phyloP scores from a whole-genome alignment of 2,888 invertebrate genomes.

The Protodeltote pygarga region DNA sequence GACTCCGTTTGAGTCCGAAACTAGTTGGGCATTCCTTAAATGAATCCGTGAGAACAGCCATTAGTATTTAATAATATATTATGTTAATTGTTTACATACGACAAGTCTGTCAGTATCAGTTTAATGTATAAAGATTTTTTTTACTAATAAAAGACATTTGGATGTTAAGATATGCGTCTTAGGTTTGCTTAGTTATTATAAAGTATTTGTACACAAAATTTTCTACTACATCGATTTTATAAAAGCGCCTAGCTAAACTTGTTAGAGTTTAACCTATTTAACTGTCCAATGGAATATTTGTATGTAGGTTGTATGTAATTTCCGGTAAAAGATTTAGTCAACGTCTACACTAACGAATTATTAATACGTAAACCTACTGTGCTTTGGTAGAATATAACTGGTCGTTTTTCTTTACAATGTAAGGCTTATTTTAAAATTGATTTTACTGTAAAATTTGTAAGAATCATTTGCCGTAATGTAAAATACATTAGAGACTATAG shows the following conservation, averaged over 20 bases:
- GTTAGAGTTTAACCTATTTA: conserved; percentile 46
- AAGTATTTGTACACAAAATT: conserved; percentile 49
- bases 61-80: too few relatives aligned
- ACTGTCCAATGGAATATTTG: conserved; percentile 54
- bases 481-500: conserved; percentile 44
- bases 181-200: conserved; percentile 29
- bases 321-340: conserved; percentile 35
- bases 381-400: conserved; percentile 55
- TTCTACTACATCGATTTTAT: conserved; percentile 61
- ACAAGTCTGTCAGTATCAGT: conserved; percentile 19
- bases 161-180: conserved; percentile 20
- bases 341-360: conserved; percentile 35
- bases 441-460: conserved; percentile 19
- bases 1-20: too few relatives aligned
- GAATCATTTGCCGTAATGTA: conserved; percentile 44
- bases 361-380: conserved; percentile 49
- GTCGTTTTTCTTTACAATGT: conserved; percentile 29
- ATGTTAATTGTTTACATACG: conserved; percentile 1
- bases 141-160: conserved; percentile 4
- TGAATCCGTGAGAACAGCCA: too few relatives aligned
- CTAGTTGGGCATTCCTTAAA: too few relatives aligned
- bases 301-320: conserved; percentile 45
- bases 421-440: conserved; percentile 39
- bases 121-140: conserved; percentile 5
- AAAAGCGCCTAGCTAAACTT: conserved; percentile 55